phyloP scores from a whole-genome alignment of 2,797 vertebrate species.

The Pelobates cultripes region DNA sequence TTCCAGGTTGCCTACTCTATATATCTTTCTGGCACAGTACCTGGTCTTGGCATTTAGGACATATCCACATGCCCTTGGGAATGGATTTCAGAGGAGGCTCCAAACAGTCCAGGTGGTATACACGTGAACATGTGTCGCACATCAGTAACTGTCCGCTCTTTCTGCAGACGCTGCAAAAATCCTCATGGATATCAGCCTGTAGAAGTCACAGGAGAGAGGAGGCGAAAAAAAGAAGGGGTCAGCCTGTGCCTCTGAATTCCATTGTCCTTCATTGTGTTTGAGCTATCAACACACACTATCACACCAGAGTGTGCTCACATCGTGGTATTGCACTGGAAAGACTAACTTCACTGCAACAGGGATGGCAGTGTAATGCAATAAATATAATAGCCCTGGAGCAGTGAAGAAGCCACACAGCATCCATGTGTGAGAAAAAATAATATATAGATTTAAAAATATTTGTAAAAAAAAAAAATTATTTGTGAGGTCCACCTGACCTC shows the following conservation, averaged over 20 bases:
- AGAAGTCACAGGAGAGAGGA: conserved; percentile 68
- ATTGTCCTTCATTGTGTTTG: conserved; percentile 20
- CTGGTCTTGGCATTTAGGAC: conserved; percentile 99
- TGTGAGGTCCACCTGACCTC: neutral
- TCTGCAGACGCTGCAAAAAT: conserved; percentile 99
- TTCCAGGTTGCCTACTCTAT: neutral
- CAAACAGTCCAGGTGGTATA: conserved; percentile 99
- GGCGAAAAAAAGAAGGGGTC: conserved; percentile 56
- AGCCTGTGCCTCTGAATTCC: conserved; percentile 58
- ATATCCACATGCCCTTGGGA: conserved; percentile 99
- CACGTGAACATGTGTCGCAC: conserved; percentile 99
- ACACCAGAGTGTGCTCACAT: conserved; percentile 17
- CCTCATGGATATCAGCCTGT: conserved; percentile 99
- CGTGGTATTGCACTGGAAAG: neutral
- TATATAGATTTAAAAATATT: too few relatives aligned
- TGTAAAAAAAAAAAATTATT: neutral
- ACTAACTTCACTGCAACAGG: neutral
- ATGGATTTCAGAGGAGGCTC: conserved; percentile 98
- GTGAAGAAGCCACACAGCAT: conserved; percentile 1
- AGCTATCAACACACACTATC: neutral
- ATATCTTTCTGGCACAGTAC: conserved; percentile 69
- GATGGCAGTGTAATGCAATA: neutral
- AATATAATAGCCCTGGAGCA: neutral
- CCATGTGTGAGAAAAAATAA: neutral
- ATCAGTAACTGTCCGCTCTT: conserved; percentile 99